Evolutionary conservation across 2,113 vertebrate genomes (phyloP), one percentile per base, ranked within the genome.

Genomic region (Diphyllodes magnificus): DNA sequence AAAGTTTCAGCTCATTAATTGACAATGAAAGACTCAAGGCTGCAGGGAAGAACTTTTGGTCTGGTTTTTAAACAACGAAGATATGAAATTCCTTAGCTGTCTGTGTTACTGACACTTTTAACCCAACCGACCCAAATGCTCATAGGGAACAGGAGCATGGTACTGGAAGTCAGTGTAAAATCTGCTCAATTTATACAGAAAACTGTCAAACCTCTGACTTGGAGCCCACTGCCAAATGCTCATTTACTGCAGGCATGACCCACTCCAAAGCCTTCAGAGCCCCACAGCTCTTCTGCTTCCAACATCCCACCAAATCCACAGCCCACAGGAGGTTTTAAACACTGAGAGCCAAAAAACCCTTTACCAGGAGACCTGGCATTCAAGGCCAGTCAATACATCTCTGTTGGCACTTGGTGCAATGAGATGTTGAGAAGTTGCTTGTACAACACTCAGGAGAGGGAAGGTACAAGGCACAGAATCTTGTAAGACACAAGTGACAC

Each of bases 381-480:
- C 7, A 4, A 33, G 31, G 51, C 21, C 49, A 61, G 19, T 15
- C 37, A 22, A 25, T 3, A 37, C 1, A 1, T 6, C 37, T 42
- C 61, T 8, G 10, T 7, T 30, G 39, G 47, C 71, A 79, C 30
- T 11, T 15, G 12, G n/a, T 9, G 33, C 50, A 28, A 6, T 4
- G 24, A 77, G 49, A 17, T 23, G 56, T 8, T 24, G 16, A 30
- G 56, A 71, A 54, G 16, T 4, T 21, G 6, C 15, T 82, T 82
- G 27, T 25, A 30, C 47, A 45, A 42, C 11, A 68, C 20, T 35
- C 1, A 0, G 25, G 75, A 82, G 76, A 54, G 16, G 30, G 61
- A 59, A 68, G 6, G 33, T 10, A 35, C 30, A 2, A 0, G 0
- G 23, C 28, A 64, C 24, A 30, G 53, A 68, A 31, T 14, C 39